Evolutionary conservation across 2,113 vertebrate genomes (phyloP).

Genomic region (Gobio gobio): DNA sequence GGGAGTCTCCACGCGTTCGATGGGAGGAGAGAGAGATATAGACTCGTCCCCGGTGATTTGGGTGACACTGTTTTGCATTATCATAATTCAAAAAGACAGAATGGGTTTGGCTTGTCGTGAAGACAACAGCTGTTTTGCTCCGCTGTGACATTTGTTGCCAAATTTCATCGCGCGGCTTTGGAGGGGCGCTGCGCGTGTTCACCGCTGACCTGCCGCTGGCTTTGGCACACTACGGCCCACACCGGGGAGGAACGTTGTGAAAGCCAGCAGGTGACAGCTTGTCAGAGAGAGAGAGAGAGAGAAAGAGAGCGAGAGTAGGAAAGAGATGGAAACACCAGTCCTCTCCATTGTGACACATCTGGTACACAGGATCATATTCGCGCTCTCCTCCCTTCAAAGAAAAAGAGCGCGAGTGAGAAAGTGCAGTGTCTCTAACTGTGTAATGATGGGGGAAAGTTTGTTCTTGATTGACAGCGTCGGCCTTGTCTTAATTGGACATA

Average conservation of each 20-base stretch:
- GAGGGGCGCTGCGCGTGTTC: conserved; percentile 91
- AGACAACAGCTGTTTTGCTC: conserved; percentile 97
- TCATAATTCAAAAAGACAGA: conserved; percentile 98
- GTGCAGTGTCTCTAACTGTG: conserved; percentile 71
- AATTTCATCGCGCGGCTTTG: conserved; percentile 73
- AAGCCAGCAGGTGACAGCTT: conserved; percentile 81
- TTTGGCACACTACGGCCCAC: conserved; percentile 86
- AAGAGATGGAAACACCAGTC: conserved; percentile 50
- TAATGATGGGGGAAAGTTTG: conserved; percentile 83
- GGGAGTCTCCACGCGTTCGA: conserved; percentile 45
- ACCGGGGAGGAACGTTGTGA: conserved; percentile 75
- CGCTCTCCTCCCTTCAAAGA: conserved; percentile 39
- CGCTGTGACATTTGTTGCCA: conserved; percentile 92
- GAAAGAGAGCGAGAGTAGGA: conserved; percentile 77
- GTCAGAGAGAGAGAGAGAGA: conserved; percentile 76
- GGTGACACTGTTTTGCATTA: conserved; percentile 96
- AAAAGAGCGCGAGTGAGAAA: conserved; percentile 68
- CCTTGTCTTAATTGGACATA: conserved; percentile 99
- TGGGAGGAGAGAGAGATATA: conserved; percentile 61
- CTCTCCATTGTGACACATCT: conserved; percentile 85
- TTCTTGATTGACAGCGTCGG: conserved; percentile 90
- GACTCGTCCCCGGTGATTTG: conserved; percentile 79
- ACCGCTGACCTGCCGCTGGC: conserved; percentile 90
- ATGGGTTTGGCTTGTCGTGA: conserved; percentile 95
- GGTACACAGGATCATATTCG: conserved; percentile 65